Evolutionary conservation across 1,140 invertebrate species (phyloP).

Genomic region (Lepeophtheirus salmonis): DNA sequence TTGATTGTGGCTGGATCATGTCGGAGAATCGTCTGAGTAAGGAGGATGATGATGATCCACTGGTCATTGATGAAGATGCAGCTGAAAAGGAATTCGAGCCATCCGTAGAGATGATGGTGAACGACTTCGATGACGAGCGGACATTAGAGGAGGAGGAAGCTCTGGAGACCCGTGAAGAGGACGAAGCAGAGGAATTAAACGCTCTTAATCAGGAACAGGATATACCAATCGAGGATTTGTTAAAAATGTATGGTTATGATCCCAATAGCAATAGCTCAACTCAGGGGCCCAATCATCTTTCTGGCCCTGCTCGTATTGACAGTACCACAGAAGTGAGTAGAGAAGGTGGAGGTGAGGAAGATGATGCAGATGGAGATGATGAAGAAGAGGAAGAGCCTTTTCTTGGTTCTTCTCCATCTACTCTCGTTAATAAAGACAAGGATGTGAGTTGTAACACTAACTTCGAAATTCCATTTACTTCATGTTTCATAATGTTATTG

Average conservation of each 20-base stretch:
- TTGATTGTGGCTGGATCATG: too few species aligned
- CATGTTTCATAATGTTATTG: conserved; percentile 11
- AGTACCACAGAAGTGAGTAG: too few species aligned
- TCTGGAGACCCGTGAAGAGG: conserved; percentile 63
- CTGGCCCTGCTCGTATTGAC: too few species aligned
- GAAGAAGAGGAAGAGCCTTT: conserved; percentile 38
- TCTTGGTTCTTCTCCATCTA: too few species aligned
- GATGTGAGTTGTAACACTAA: too few species aligned
- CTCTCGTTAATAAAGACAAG: too few species aligned
- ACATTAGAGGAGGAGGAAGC: conserved; percentile 91
- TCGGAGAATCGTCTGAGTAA: not conserved
- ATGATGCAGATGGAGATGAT: conserved; percentile 28
- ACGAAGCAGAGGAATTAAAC: conserved; percentile 29
- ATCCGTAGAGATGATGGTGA: conserved; percentile 69
- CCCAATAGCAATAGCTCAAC: not conserved
- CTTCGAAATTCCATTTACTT: too few species aligned
- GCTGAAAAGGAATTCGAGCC: conserved; percentile 45
- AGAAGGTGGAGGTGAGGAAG: not conserved
- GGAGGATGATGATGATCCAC: conserved; percentile 4
- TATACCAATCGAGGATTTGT: conserved; percentile 79
- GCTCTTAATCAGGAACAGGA: conserved; percentile 37
- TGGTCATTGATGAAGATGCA: conserved; percentile 18
- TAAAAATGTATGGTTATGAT: conserved; percentile 50
- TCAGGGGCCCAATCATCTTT: not conserved
- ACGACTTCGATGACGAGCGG: conserved; percentile 89